Evolutionary conservation across 2,113 vertebrate genomes (phyloP).

Genomic region (Lycocorax pyrrhopterus): DNA sequence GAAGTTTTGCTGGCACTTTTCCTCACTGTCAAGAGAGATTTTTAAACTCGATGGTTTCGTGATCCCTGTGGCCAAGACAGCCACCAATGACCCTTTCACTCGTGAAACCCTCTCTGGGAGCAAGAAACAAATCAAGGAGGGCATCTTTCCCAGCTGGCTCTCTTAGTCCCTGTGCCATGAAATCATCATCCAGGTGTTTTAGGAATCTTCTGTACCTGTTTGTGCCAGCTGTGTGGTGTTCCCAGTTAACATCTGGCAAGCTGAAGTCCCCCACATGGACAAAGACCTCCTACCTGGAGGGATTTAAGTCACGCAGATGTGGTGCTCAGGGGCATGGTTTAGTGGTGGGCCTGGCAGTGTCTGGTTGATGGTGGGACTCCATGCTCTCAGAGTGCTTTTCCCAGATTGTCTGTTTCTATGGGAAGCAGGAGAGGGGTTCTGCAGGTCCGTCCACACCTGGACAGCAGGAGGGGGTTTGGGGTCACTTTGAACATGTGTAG

Average conservation of each 20-base stretch:
- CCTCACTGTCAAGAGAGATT: not conserved
- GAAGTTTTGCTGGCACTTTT: not conserved
- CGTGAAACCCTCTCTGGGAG: not conserved
- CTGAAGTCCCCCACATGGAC: not conserved
- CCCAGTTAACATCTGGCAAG: not conserved
- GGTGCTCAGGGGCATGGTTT: not conserved
- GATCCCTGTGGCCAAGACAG: not conserved
- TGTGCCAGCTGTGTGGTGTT: not conserved
- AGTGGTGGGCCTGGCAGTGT: not conserved
- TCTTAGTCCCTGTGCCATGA: not conserved
- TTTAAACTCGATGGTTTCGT: not conserved
- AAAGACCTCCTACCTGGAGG: not conserved
- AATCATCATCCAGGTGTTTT: not conserved
- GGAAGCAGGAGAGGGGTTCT: not conserved
- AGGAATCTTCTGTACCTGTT: not conserved
- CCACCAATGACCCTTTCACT: not conserved
- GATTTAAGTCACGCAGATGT: not conserved
- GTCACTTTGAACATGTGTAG: rapidly evolving
- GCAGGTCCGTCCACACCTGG: not conserved
- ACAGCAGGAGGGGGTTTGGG: not conserved
- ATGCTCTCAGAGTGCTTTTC: not conserved
- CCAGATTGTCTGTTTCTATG: not conserved
- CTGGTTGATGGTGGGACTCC: not conserved
- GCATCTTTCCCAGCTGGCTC: not conserved
- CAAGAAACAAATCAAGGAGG: not conserved